A percentile compares a stretch with the other conserved stretches of the same genome.
Evolutionary conservation across 1,140 invertebrate genomes (phyloP).

Genomic region (Drosophila novamexicana): DNA sequence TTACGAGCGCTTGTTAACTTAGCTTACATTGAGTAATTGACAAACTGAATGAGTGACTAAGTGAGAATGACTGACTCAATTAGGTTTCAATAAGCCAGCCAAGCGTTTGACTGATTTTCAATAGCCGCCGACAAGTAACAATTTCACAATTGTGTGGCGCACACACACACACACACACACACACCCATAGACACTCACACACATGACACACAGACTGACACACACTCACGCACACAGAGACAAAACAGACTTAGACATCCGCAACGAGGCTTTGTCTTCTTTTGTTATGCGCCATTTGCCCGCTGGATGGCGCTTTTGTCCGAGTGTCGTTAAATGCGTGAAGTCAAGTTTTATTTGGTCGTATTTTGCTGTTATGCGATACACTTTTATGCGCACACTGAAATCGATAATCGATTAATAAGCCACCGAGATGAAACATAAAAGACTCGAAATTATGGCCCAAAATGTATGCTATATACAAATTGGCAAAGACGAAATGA

Average conservation of each 20-base stretch:
- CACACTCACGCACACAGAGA: conserved; percentile 4
- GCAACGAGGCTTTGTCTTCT: conserved; percentile 42
- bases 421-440: conserved; percentile 8
- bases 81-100: conserved; percentile 61
- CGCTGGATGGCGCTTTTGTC: conserved; percentile 23
- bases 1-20: neutral
- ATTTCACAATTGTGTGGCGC: conserved; percentile 61
- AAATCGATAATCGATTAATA: conserved; percentile 37
- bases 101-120: conserved; percentile 36
- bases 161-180: conserved; percentile 12
- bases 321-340: conserved; percentile 4
- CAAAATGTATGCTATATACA: conserved; percentile 5
- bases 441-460: neutral
- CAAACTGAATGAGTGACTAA: conserved; percentile 2
- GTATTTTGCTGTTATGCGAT: conserved; percentile 13
- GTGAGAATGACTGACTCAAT: conserved; percentile 49
- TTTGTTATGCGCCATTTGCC: conserved; percentile 48
- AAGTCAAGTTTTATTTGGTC: conserved; percentile 11
- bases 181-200: conserved; percentile 18
- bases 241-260: conserved; percentile 31
- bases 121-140: conserved; percentile 45
- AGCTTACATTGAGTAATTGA: conserved; percentile 15
- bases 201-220: conserved; percentile 8
- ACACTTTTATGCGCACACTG: conserved; percentile 1
- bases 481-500: neutral